Evolutionary conservation across 2,888 invertebrate species (phyloP).

Genomic region (Seira sanloemensis): DNA sequence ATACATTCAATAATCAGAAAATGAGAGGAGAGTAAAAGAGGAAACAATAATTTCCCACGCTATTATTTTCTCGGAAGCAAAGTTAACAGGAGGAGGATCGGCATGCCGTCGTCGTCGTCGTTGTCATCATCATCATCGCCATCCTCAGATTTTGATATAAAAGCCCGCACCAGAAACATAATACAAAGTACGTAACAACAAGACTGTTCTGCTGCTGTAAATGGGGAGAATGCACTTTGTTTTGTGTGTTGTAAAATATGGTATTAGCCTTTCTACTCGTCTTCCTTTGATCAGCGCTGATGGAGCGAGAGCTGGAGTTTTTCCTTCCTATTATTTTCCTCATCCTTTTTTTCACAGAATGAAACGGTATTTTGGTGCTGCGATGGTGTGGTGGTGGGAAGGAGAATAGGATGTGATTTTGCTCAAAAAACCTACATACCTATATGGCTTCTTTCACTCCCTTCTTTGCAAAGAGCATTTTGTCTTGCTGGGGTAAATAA

Average conservation of each 20-base stretch:
- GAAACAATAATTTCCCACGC: conserved; percentile 55
- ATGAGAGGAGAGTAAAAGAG: conserved; percentile 20
- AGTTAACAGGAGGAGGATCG: conserved; percentile 13
- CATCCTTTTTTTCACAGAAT: conserved; percentile 9
- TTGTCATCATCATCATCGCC: conserved; percentile 2
- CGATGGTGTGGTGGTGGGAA: not conserved
- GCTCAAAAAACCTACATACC: not conserved
- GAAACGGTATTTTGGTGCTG: conserved; percentile 17
- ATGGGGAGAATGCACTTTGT: conserved; percentile 8
- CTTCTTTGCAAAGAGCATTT: no score
- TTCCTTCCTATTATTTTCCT: conserved; percentile 46
- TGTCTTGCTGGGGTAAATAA: no score
- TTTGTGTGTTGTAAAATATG: conserved; percentile 20
- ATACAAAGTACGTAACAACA: no score
- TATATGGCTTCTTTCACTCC: conserved; percentile 9
- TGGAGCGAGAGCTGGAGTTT: conserved; percentile 43
- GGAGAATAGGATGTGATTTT: not conserved
- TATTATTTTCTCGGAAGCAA: conserved; percentile 36
- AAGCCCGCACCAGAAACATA: not conserved
- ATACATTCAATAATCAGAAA: conserved; percentile 27
- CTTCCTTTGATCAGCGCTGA: conserved; percentile 53
- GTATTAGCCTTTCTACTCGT: conserved; percentile 25
- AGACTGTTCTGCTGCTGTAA: no score
- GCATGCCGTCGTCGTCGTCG: conserved; percentile 25
- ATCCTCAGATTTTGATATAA: conserved; percentile 8